These are phyloP conservation scores for Apogon hyalosoma DNA, from an alignment of 2,797 vertebrate species.

Conservation along the genomic window DNA sequence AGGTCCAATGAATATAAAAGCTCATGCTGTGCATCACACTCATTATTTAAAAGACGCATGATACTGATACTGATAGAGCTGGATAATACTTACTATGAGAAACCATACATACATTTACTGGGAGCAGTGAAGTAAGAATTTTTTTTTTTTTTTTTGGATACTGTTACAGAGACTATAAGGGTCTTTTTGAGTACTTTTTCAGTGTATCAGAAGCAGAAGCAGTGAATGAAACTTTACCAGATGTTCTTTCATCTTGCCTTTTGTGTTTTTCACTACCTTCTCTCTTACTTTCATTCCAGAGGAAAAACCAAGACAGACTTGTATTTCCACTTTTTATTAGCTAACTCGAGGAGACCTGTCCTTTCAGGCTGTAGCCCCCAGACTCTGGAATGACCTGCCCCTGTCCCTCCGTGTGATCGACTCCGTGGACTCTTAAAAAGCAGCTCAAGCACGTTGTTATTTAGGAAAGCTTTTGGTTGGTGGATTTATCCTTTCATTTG, in stretches of 20 bases:
- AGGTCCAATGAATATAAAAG: constrained; percentile 9
- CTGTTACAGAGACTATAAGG: constrained; percentile 42
- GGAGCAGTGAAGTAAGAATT: constrained; percentile 14
- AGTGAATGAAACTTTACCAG: constrained; percentile 13
- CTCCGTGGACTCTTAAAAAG: too few relatives aligned
- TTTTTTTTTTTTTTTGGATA: constrained; percentile 18
- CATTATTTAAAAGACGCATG: constrained; percentile 11
- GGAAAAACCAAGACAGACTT: constrained; percentile 23
- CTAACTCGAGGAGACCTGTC: too few relatives aligned
- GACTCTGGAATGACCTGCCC: too few relatives aligned
- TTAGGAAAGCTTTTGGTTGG: too few relatives aligned
- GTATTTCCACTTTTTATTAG: constrained; percentile 28
- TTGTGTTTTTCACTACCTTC: constrained; percentile 16
- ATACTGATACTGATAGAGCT: not conserved
- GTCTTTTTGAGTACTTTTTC: constrained; percentile 45
- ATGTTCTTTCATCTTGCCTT: constrained; percentile 37
- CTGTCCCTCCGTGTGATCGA: too few relatives aligned
- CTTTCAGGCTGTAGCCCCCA: too few relatives aligned
- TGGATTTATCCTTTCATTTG: too few relatives aligned
- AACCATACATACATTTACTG: constrained; percentile 7
- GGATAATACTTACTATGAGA: not conserved
- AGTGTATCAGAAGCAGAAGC: constrained; percentile 19
- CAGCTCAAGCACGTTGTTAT: too few relatives aligned
- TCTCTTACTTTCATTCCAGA: constrained; percentile 17
- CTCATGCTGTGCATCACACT: not conserved